Conservation (phyloP, 2,113 vertebrate species). For the Mesembrinibis cayennensis region DNA sequence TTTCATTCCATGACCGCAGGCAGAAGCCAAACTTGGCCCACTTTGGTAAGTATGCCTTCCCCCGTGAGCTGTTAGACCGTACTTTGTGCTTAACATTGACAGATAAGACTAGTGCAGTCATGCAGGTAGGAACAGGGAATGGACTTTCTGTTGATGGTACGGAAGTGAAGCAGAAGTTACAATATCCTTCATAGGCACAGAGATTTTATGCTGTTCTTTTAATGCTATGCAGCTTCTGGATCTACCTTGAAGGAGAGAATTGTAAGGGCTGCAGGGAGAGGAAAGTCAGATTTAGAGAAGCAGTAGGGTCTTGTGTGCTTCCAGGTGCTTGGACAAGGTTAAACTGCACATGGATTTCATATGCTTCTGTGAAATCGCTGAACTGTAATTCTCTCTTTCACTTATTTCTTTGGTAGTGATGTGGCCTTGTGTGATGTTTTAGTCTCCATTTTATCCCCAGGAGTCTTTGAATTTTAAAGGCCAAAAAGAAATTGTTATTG, state of each 20-base stretch:
- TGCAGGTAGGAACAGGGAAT: neutral
- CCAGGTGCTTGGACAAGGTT: neutral
- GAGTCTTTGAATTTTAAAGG: neutral
- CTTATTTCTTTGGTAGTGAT: neutral
- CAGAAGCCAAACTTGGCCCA: neutral
- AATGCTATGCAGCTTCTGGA: neutral
- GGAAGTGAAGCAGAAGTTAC: neutral
- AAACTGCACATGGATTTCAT: neutral
- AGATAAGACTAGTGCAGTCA: neutral
- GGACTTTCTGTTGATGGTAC: neutral
- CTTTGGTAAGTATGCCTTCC: neutral
- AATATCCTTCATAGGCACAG: neutral
- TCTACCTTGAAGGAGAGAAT: neutral
- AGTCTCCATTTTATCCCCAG: neutral
- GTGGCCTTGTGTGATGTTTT: neutral
- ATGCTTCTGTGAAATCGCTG: neutral
- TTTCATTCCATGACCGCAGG: neutral
- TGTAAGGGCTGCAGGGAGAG: neutral
- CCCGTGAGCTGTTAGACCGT: neutral
- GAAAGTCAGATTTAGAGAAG: neutral
- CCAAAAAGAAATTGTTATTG: neutral
- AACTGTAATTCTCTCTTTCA: neutral
- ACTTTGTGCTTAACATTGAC: neutral
- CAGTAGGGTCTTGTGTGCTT: neutral
- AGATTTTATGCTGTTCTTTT: neutral